Base-by-base conservation (phyloP, 2,113 vertebrate species). In the Gnathonemus echidnorhynchus region DNA sequence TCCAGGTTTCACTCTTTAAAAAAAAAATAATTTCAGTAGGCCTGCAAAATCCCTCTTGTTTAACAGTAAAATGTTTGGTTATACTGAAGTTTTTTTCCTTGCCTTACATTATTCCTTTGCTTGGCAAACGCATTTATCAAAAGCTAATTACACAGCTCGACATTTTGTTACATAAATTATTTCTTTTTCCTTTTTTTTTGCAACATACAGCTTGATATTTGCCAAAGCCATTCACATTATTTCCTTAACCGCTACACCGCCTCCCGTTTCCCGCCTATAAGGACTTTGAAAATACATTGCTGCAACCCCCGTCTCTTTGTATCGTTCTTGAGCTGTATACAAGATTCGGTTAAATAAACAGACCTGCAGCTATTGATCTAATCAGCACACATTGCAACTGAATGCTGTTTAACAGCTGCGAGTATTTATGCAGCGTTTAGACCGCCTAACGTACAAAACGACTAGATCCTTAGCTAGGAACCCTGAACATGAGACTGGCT, bases 331-430 rank as follows among this genome's bases (percentile, higher is more conserved):
- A 80, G 74, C 74, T 42, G 35, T 80, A 80, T 17, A 80, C 35
- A 80, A 39, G 15, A 80, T 80, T 80, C 17, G 74, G 74, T 80
- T 80, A 80, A 80, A 80, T 80, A 85, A 85, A 48, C 45, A 85
- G 83, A n/a, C 42, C 83, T 85, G 39, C 83, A 48, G 83, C 83
- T 46, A 85, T 85, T 85, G 19, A 21, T 85, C 42, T 48, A 85
- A 48, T 46, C 83, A 48, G 83, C 45, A 13, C 17, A 85, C 45
- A 45, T 85, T 85, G 83, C 19, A 48, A 46, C 45, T 48, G 39
- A 48, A 48, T 85, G 83, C 45, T 46, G 31, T 85, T 45, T 48
- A 46, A 24, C 45, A 46, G 83, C 83, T 48, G 45, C 3, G 83
- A 48, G 17, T 45, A 46, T 85, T 45, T 85, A 46, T 85, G 21